Evolutionary conservation across 1,140 invertebrate genomes (phyloP), one percentile per base, ranked within the genome.

Genomic region (Drosophila pandora): DNA sequence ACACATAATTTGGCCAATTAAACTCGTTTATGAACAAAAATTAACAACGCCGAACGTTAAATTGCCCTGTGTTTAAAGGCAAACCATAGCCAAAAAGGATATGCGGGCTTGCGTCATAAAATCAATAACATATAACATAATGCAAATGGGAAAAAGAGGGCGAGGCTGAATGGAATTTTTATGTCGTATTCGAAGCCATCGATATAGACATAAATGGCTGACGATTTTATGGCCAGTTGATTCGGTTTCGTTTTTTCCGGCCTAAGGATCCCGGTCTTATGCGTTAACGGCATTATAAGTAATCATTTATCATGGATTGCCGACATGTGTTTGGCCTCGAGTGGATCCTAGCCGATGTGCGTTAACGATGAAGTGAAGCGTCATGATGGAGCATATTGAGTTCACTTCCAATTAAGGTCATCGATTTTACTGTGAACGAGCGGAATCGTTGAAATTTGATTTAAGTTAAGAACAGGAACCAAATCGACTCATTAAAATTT

Each of bases 291-390:
- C 74, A 73, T 69, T 57, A 68, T 76, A 61, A 59, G 73, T 81
- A 79, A 77, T 84, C 81, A 81, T 87, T 84, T 87, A 84, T 84
- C 77, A 84, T 84, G 76, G 79, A 79, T 84, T 75, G 70, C 63
- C 49, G 76, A 73, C 81, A 85, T 85, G 84, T 77, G 81, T 57
- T 80, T 63, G 56, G 60, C 68, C 79, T 74, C 77, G 67, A 84
- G 81, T 77, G 77, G 69, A 74, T 54, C 48, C 53, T 34, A 37
- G 45, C 61, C 61, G 81, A 41, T 54, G 61, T 68, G 64, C 63
- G 71, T 50, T 60, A 54, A 72, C 56, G 59, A 69, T 56, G 63
- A 69, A 73, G 52, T 71, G 59, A 73, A 61, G 30, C 70, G n/a
- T 43, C 41, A 47, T 53, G 48, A 75, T 75, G 71, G 41, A 59